Evolutionary conservation across 2,888 invertebrate species (phyloP), one percentile per base, ranked within the genome.

Genomic region (Theristus sp.): DNA sequence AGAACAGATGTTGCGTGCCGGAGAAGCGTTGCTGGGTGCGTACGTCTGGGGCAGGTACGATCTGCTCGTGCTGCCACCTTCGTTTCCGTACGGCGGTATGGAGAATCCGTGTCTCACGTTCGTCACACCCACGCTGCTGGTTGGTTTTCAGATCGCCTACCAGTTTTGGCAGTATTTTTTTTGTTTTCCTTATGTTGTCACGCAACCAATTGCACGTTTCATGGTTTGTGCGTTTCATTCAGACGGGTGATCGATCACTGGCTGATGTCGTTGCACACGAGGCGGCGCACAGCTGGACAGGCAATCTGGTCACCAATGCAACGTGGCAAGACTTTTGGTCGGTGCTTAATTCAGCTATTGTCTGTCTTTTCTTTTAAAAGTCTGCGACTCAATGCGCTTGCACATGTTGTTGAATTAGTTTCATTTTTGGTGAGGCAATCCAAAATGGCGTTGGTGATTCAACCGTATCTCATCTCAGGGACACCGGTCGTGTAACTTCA

Each of bases 41-140:
- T 91, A 93, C 75, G 84, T 86, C 60, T 91, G 91, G 91, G 84
- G 84, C 6, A 82, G 70, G 57, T 94, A 91, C 74, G 91, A 93
- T 76, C 67, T 80, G 59, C 77, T 93, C 38, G 86, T 93, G 31
- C 80, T 93, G 70, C 93, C 93, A 0, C 89, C 91, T 0, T 85
- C 86, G 65, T 93, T 93, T 78, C 89, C 91, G 0, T 90, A 83
- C 72, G 91, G 91, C 0, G 91, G 91, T 26, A 93, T 93, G 91
- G 93, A 93, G 76, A 93, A 93, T 78, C 91, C 93, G 0, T 90
- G 90, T 73, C 76, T 93, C 54, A 93, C 91, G 0, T 93, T 93
- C 76, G 85, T 90, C 2, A 91, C 91, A 0, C 93, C 93, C 3
- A 90, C 91, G 0, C 64, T 68, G 38, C 52, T 66, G 22, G 59